Percentiles rank a stretch among this genome's conserved stretches.
Evolutionary conservation across 1,140 invertebrate species (phyloP).

Genomic region (Calephelis nemesis): DNA sequence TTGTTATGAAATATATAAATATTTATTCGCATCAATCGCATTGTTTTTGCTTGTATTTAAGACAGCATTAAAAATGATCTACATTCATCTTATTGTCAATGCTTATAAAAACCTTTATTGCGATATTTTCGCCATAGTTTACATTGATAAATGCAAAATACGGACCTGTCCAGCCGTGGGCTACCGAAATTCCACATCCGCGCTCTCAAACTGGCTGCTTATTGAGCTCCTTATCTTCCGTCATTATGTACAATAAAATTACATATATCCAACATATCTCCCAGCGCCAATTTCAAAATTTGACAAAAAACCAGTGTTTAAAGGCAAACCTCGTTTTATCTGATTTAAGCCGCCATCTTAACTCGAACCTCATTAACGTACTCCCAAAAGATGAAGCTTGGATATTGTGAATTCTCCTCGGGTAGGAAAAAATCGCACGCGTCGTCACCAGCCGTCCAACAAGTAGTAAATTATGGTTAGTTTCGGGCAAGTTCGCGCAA

Average conservation of each 20-base stretch:
- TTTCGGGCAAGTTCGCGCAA: conserved; percentile 74
- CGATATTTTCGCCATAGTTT: conserved; percentile 12
- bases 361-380: conserved; percentile 59
- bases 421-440: conserved; percentile 62
- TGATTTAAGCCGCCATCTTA: conserved; percentile 38
- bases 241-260: conserved; percentile 43
- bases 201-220: conserved; percentile 36
- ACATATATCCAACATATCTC: conserved; percentile 23
- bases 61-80: too few species aligned
- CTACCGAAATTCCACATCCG: conserved; percentile 58
- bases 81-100: too few species aligned
- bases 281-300: conserved; percentile 24
- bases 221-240: conserved; percentile 39
- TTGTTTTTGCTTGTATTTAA: too few species aligned
- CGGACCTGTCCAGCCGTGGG: conserved; percentile 48
- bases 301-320: conserved; percentile 20
- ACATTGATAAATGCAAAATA: conserved; percentile 31
- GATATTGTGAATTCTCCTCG: conserved; percentile 66
- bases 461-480: conserved; percentile 80
- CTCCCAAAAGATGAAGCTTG: conserved; percentile 60
- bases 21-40: too few species aligned
- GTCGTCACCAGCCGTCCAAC: conserved; percentile 63
- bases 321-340: conserved; percentile 25
- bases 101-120: too few species aligned
- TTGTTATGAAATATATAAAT: too few species aligned